A percentile compares a stretch with the other conserved stretches of the same genome.
Conservation (phyloP, 2,888 invertebrate genomes). For the Diarsia mendica region DNA sequence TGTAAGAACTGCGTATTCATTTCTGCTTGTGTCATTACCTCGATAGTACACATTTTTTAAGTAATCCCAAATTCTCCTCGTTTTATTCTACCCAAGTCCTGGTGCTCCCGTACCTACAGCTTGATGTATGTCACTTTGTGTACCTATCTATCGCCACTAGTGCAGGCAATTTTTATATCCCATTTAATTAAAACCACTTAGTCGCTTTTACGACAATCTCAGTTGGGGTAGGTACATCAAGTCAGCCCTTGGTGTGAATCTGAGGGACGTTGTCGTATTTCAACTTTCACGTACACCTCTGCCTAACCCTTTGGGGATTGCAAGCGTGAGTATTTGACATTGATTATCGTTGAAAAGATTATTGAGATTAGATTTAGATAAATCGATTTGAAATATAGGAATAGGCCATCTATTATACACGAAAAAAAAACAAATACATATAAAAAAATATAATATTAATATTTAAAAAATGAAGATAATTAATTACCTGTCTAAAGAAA, state of each 20-base stretch:
- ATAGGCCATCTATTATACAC: neutral
- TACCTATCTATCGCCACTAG: neutral
- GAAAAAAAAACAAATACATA: too few relatives aligned
- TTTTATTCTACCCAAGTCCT: too few relatives aligned
- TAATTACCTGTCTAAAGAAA: conserved; percentile 47
- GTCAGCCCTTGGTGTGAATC: neutral
- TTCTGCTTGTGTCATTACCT: too few relatives aligned
- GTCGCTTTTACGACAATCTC: neutral
- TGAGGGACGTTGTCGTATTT: neutral
- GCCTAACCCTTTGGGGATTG: too few relatives aligned
- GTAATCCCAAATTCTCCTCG: too few relatives aligned
- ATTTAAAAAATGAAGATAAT: neutral
- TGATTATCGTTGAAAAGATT: neutral
- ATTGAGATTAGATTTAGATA: neutral
- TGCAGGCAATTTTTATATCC: neutral
- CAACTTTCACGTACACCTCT: too few relatives aligned
- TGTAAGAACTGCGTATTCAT: too few relatives aligned
- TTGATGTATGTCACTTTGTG: too few relatives aligned
- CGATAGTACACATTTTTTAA: too few relatives aligned
- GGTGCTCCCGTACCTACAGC: too few relatives aligned
- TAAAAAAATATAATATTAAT: too few relatives aligned
- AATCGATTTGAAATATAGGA: neutral
- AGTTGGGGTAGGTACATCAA: neutral
- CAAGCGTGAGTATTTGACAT: neutral
- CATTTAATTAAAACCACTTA: neutral